Evolutionary conservation across 2,888 invertebrate species (phyloP).

Genomic region (Phaonia tiefii): DNA sequence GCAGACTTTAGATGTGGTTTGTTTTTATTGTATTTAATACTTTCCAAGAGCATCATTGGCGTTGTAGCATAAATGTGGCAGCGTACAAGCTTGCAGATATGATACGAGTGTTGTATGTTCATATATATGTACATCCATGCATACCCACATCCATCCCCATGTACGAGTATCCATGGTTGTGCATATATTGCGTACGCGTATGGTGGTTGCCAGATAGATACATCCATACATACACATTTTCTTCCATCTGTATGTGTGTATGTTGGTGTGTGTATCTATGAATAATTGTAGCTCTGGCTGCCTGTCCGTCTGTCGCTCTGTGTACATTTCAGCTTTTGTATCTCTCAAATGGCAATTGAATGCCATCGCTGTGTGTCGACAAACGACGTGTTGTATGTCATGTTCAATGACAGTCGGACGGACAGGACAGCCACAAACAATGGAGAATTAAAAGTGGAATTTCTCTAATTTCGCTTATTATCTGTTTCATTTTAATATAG

Average conservation of each 20-base stretch:
- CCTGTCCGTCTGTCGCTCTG: background rate
- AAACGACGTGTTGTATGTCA: background rate
- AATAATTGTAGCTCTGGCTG: background rate
- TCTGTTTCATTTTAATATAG: slow-evolving; percentile 19
- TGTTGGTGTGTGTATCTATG: background rate
- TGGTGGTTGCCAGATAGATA: too few species aligned
- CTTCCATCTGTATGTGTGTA: too few species aligned
- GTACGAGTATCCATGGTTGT: too few species aligned
- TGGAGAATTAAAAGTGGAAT: slow-evolving; percentile 12
- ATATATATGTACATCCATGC: background rate
- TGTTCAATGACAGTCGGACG: background rate
- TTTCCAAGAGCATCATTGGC: background rate
- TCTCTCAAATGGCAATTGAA: slow-evolving; percentile 4
- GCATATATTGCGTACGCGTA: too few species aligned
- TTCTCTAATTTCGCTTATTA: slow-evolving; percentile 26
- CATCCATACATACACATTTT: too few species aligned
- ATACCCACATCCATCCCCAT: background rate
- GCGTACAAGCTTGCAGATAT: too few species aligned
- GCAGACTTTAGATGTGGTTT: background rate
- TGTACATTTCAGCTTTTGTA: background rate
- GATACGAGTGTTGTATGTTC: too few species aligned
- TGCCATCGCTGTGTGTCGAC: background rate
- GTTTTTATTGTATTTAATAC: too few species aligned
- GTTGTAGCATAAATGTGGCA: background rate
- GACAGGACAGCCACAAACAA: background rate